Conservation (phyloP, 2,797 vertebrate genomes). For the Chaetophractus vellerosus region DNA sequence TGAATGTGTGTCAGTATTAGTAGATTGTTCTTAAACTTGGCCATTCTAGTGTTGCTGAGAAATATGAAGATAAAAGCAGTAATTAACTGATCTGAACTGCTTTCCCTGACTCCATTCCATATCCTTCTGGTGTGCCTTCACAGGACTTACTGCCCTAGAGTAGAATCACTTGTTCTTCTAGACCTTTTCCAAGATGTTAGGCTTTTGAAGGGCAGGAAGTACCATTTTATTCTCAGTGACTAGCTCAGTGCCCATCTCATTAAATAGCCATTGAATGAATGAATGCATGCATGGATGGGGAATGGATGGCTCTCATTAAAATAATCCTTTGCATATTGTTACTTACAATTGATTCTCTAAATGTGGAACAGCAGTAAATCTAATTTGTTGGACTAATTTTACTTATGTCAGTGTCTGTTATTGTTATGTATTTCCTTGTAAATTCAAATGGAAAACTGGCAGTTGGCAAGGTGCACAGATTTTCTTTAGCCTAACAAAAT, state of each 20-base stretch:
- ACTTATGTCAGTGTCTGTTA: neutral
- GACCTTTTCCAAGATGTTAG: neutral
- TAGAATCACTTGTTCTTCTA: too few species aligned
- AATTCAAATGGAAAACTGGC: neutral
- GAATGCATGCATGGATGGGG: accelerated
- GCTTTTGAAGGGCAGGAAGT: neutral
- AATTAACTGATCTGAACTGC: too few species aligned
- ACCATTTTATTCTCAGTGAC: neutral
- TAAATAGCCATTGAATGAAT: neutral
- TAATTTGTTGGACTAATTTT: neutral
- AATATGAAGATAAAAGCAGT: too few species aligned
- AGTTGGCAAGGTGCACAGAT: neutral
- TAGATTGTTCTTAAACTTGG: too few species aligned
- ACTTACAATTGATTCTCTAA: neutral
- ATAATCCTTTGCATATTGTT: neutral
- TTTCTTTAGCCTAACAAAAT: neutral
- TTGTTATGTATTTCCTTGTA: neutral
- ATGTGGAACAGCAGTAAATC: neutral
- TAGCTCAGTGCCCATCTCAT: accelerated
- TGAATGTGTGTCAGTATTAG: too few species aligned
- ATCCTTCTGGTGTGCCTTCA: too few species aligned
- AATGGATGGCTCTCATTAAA: neutral
- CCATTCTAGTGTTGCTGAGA: too few species aligned
- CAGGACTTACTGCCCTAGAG: too few species aligned
- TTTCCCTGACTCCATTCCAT: too few species aligned